Evolutionary conservation across 2,113 vertebrate genomes (phyloP), one percentile per base, ranked within the genome.

Genomic region (Tautogolabrus adspersus): DNA sequence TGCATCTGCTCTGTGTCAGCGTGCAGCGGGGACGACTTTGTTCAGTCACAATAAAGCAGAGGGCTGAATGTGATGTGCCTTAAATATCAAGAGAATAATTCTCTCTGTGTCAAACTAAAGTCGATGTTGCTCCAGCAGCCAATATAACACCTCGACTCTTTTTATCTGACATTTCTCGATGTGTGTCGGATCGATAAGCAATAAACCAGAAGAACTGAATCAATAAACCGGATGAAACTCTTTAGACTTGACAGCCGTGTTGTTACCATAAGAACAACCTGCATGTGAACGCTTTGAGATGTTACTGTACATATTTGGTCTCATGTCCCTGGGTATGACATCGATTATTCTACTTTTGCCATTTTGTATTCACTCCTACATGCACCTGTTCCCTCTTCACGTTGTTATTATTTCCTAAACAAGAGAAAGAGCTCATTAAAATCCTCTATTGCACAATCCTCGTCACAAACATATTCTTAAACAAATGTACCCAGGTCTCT

Each of bases 171-270:
- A n/a, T 40, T 57, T 26, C 55, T 30, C 26, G 21, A 46, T 49
- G 61, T 57, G 66, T 76, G 23, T 26, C 3, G 57, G 65, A 87
- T 89, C 86, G 77, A 89, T 90, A 86, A 69, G 26, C 40, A 85
- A 87, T 26, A 77, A 80, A 72, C 71, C 46, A 52, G 10, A 3
- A n/a, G 42, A 58, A 66, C 34, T 10, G 22, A 66, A 82, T 84
- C 66, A 75, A 86, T 90, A 73, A 72, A 56, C 52, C 64, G 3
- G 10, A 65, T 42, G 37, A 72, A 34, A 77, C 63, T 38, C 30
- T 64, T 34, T 54, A 60, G 51, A 42, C 62, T 44, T 49, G 11
- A 61, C 26, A 26, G 73, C 51, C 46, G 37, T 6, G 2, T n/a
- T 38, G 88, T 89, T 88, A 75, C 85, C n/a, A n/a, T 47, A 1